phyloP scores from a whole-genome alignment of 2,113 vertebrate genomes.

The Osmerus mordax region DNA sequence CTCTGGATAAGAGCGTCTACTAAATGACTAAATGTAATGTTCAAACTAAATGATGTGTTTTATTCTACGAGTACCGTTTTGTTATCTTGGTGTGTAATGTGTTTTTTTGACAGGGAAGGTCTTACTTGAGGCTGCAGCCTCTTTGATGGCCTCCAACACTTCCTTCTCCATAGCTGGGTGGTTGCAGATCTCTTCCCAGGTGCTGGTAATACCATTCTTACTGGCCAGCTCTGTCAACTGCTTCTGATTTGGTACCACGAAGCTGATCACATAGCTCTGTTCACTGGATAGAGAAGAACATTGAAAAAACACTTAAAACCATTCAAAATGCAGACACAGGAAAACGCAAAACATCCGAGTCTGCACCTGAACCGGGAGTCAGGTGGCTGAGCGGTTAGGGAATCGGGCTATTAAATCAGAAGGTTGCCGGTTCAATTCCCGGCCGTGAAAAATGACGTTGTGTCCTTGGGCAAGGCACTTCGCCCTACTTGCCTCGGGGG shows the following conservation, averaged over 20 bases:
- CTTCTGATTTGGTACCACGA: conserved; percentile 98
- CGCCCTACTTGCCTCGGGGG: no score
- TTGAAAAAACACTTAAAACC: neutral
- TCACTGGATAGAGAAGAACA: conserved; percentile 71
- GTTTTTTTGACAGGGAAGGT: conserved; percentile 1
- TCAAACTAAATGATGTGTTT: neutral
- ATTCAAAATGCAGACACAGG: no score
- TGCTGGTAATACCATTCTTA: conserved; percentile 77
- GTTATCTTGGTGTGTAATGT: neutral
- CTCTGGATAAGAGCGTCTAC: no score
- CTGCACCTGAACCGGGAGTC: neutral
- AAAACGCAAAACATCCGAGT: no score
- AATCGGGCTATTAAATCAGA: no score
- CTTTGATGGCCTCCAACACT: conserved; percentile 87
- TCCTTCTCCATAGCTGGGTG: conserved; percentile 88
- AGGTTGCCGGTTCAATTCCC: no score
- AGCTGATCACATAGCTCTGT: conserved; percentile 95
- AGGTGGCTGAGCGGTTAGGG: no score
- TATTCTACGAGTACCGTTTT: neutral
- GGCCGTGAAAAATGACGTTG: no score
- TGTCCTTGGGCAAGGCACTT: no score
- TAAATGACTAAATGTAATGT: no score
- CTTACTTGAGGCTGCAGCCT: conserved; percentile 88
- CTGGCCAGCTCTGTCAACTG: conserved; percentile 81
- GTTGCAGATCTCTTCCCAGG: conserved; percentile 91